Base-by-base conservation (phyloP, 2,888 invertebrate genomes). In the Nysson spinosus region DNA sequence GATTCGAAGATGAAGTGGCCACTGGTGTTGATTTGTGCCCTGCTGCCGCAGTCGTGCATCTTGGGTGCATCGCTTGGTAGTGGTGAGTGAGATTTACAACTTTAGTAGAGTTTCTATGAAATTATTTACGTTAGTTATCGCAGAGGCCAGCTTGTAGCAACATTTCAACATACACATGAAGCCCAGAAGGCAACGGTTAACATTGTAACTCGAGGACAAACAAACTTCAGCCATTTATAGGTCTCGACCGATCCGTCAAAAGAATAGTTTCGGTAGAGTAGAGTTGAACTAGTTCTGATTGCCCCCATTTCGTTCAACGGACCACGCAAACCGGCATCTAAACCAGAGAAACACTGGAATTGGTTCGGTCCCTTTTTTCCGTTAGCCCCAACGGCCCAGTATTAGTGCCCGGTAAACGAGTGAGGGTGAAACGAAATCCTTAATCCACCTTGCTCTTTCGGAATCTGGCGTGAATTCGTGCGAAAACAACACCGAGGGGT, bases 1-100 rank as follows among this genome's bases (percentile, higher is more conserved):
- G 74, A 75, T 72, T 43, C 66, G 69, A 85, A 84, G 77, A 85
- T 85, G 85, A 84, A 83, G 80, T 85, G 84, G 84, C 79, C 82
- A 50, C 66, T 83, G 75, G 69, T 81, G 55, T 73, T 85, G 56
- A 72, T 75, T 42, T 83, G 83, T 78, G 77, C 85, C 43, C 69
- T 84, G 66, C 69, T 84, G 55, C 78, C 81, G 54, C 78, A 79
- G 37, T 82, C 83, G 44, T 80, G 80, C 64, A 83, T 80, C 65
- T 76, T 79, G 7, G 84, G 82, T 28, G 80, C 80, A 44, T 80
- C 80, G 51, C 75, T 74, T 62, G 76, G 75, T 43, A 77, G 85
- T 85, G 72, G n/a, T n/a, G n/a, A n/a, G n/a, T n/a, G n/a, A n/a
- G n/a, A n/a, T n/a, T n/a, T n/a, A n/a, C n/a, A n/a, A n/a, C n/a